Conservation (phyloP, 2,113 vertebrate genomes). For the Gulo gulo region DNA sequence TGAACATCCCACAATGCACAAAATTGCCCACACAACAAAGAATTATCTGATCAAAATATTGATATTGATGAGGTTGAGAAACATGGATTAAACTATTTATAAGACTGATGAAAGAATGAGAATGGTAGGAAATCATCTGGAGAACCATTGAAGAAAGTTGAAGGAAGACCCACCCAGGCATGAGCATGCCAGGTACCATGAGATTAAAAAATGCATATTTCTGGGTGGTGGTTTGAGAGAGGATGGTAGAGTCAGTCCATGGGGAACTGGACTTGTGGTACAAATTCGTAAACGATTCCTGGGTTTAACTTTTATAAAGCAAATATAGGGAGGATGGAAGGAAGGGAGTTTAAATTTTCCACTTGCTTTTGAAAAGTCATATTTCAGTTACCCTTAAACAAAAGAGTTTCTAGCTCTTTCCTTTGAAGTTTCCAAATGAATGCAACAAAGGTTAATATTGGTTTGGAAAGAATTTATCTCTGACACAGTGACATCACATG, state of each 20-base stretch:
- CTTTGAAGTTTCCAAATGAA: not conserved
- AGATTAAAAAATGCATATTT: not conserved
- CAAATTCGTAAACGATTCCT: not conserved
- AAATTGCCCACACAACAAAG: not conserved
- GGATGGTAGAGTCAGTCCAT: not conserved
- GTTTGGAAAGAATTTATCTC: not conserved
- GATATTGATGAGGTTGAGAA: not conserved
- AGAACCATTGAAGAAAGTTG: not conserved
- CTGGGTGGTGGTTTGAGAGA: not conserved
- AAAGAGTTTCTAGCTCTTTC: not conserved
- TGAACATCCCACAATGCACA: not conserved
- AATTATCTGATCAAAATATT: not conserved
- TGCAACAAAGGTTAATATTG: not conserved
- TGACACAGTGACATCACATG: not conserved
- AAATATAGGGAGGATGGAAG: not conserved
- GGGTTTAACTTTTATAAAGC: not conserved
- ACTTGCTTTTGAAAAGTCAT: conserved; percentile 1
- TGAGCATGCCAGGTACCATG: not conserved
- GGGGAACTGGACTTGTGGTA: not conserved
- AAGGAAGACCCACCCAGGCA: not conserved
- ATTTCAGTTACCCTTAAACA: not conserved
- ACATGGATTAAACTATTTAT: not conserved
- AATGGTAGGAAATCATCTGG: not conserved
- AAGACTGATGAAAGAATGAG: not conserved
- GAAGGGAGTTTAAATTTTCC: not conserved